Evolutionary conservation across 2,797 vertebrate species (phyloP).

Genomic region (Nyctalus aviator): DNA sequence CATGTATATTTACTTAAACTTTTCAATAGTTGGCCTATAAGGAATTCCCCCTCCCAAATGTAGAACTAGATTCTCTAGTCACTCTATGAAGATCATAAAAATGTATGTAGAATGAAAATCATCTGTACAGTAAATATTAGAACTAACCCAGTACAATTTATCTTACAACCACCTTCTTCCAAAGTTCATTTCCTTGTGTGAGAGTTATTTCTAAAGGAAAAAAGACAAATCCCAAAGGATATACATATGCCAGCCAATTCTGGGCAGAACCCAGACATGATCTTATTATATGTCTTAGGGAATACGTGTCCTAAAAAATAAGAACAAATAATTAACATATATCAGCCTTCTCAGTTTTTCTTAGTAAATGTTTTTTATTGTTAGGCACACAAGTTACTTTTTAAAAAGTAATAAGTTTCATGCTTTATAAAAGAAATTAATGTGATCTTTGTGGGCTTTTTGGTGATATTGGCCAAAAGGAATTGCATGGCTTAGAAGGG

Average conservation of each 20-base stretch:
- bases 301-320: constrained; percentile 47
- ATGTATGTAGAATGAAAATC: constrained; percentile 12
- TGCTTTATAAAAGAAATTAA: not conserved
- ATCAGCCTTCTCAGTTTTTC: not conserved
- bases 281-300: not conserved
- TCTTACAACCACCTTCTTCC: not conserved
- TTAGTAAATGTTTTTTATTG: not conserved
- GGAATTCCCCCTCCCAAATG: not conserved
- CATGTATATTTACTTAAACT: constrained; percentile 30
- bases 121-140: constrained; percentile 59
- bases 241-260: not conserved
- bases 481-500: not conserved
- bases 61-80: not conserved
- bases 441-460: not conserved
- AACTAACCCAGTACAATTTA: constrained; percentile 41
- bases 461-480: not conserved
- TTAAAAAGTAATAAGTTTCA: not conserved
- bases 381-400: not conserved
- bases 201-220: constrained; percentile 45
- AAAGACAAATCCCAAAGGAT: constrained; percentile 2
- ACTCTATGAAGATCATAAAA: constrained; percentile 42
- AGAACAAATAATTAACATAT: constrained; percentile 19
- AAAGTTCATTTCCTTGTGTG: constrained; percentile 42
- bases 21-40: constrained; percentile 13
- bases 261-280: constrained; percentile 4